phyloP scores from a whole-genome alignment of 1,140 invertebrate species.

The Agrypnia vestita region DNA sequence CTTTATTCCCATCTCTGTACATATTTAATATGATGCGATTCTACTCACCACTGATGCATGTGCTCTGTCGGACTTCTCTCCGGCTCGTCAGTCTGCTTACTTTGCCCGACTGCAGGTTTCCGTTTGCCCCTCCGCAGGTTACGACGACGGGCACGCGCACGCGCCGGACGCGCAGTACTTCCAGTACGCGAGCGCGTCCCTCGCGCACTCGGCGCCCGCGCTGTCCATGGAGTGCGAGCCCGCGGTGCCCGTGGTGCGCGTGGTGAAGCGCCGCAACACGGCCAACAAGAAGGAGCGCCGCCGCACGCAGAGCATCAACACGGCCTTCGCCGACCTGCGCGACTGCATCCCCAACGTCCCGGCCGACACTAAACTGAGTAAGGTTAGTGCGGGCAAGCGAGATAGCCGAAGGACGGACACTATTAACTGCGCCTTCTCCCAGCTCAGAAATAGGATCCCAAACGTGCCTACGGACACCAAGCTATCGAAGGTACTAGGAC shows the following conservation, averaged over 20 bases:
- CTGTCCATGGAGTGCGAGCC: conserved; percentile 66
- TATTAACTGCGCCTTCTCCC: conserved; percentile 92
- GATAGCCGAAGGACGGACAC: conserved; percentile 77
- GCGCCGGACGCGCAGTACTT: conserved; percentile 45
- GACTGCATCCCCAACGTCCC: conserved; percentile 97
- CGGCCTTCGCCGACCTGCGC: conserved; percentile 91
- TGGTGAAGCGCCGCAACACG: conserved; percentile 82
- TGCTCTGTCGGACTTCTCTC: no score
- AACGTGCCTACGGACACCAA: conserved; percentile 94
- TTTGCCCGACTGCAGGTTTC: no score
- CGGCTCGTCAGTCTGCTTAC: no score
- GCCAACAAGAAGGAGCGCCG: conserved; percentile 96
- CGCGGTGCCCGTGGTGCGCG: conserved; percentile 72
- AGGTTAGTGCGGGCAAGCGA: conserved; percentile 78
- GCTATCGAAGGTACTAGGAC: conserved; percentile 78
- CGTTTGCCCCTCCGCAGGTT: no score
- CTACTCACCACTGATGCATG: no score
- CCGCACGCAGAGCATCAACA: conserved; percentile 95
- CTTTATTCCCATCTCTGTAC: no score
- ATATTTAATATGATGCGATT: no score
- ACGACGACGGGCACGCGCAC: conserved; percentile 44
- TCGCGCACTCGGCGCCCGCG: conserved; percentile 47
- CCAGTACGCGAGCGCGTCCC: conserved; percentile 50
- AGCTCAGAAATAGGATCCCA: conserved; percentile 89
- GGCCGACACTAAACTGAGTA: conserved; percentile 94